Percentiles rank a stretch among this genome's conserved stretches.
These are phyloP conservation scores for Dicrostonyx torquatus DNA, from an alignment of 2,797 vertebrate species.

Conservation along the genomic window DNA sequence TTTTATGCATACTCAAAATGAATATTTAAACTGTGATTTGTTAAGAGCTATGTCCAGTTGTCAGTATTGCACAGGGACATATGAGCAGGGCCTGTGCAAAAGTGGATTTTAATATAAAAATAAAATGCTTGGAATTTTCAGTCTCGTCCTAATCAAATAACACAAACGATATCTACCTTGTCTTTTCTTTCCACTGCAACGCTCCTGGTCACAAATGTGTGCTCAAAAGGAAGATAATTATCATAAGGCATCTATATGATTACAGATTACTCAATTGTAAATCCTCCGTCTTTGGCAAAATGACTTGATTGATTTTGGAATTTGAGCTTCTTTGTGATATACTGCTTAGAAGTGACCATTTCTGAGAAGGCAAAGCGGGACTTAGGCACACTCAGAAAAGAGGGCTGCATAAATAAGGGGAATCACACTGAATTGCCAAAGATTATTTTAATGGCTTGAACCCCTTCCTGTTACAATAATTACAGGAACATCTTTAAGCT, in stretches of 20 bases:
- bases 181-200: background rate
- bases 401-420: conserved; percentile 78
- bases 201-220: conserved; percentile 82
- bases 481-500: conserved; percentile 82
- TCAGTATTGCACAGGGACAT: conserved; percentile 42
- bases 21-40: conserved; percentile 74
- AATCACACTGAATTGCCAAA: conserved; percentile 83
- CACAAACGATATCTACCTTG: conserved; percentile 49
- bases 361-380: conserved; percentile 61
- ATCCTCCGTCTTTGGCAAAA: conserved; percentile 74
- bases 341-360: conserved; percentile 79
- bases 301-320: conserved; percentile 85
- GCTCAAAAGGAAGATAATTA: conserved; percentile 82
- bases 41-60: conserved; percentile 68
- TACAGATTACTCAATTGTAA: conserved; percentile 79
- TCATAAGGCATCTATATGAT: conserved; percentile 82
- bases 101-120: conserved; percentile 77
- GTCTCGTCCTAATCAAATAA: conserved; percentile 81
- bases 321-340: conserved; percentile 74
- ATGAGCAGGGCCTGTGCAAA: conserved; percentile 41
- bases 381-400: conserved; percentile 65
- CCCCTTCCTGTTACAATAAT: conserved; percentile 83
- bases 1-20: conserved; percentile 72
- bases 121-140: conserved; percentile 74
- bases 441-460: conserved; percentile 85